Evolutionary conservation across 2,888 invertebrate species (phyloP), one percentile per base, ranked within the genome.

Genomic region (Limnephilus rhombicus): DNA sequence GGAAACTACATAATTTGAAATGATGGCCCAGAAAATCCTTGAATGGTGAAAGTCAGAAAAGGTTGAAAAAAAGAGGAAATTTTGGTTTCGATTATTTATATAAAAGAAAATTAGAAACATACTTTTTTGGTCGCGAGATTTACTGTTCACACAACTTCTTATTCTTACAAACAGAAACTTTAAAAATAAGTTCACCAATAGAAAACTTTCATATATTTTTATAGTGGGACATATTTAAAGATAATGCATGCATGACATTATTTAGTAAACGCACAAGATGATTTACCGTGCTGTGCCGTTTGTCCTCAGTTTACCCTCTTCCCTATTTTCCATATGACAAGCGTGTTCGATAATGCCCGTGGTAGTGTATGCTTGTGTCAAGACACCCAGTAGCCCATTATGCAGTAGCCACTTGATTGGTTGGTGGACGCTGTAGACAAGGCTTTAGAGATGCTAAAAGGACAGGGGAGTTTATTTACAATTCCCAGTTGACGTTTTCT

Each of bases 381-480:
- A 80, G 88, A n/a, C n/a, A n/a, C n/a, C 80, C 88, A 37, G 31
- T 88, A 68, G 88, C 80, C 88, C 45, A 45, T 12, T 45, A 45
- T 45, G 45, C 80, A 37, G 31, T 88, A 68, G 88, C 80, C 88
- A n/a, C 37, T 89, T 37, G 34, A 80, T 89, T 31, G 87, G 80
- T 80, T n/a, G 11, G 88, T 31, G 37, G 80, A 18, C 34, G 88
- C 88, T 89, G 88, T 89, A 37, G 34, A 89, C 88, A n/a, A 80
- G 80, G 88, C 88, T 89, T 89, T 89, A 89, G 88, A 80, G 88
- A 89, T 89, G 88, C 88, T 89, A 89, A 80, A 89, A 37, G 80
- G 80, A 89, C 88, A 89, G 88, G 80, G 88, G 88, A 89, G 88
- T 89, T 89, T 89, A 89, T 89, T 89, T 89, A 89, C 88, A 80